Evolutionary conservation across 2,797 vertebrate genomes (phyloP).

Genomic region (Darevskia nairensis): DNA sequence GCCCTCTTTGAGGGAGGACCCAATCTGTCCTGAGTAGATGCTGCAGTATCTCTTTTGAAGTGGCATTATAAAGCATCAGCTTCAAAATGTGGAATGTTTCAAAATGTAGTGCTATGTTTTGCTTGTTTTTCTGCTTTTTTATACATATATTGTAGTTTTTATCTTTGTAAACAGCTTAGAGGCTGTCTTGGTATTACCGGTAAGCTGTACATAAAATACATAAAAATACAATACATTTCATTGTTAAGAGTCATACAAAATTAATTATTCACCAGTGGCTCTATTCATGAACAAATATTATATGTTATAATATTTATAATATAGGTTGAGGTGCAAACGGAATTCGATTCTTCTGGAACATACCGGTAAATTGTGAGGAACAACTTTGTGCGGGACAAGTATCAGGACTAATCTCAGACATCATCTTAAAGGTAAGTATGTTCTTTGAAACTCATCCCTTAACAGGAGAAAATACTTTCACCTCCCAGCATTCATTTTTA

Average conservation of each 20-base stretch:
- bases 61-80: neutral
- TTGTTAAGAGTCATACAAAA: neutral
- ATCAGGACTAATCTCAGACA: neutral
- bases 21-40: neutral
- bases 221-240: neutral
- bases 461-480: neutral
- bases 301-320: too few relatives aligned
- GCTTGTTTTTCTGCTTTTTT: too few relatives aligned
- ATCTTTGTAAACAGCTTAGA: too few relatives aligned
- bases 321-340: neutral
- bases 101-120: too few relatives aligned
- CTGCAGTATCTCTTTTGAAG: neutral
- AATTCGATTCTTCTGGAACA: neutral
- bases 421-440: neutral
- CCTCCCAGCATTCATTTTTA: neutral
- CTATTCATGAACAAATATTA: neutral
- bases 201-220: too few relatives aligned
- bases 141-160: too few relatives aligned
- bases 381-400: neutral
- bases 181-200: too few relatives aligned
- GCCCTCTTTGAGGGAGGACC: too few relatives aligned
- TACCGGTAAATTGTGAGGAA: neutral
- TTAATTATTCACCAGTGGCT: neutral
- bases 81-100: too few relatives aligned
- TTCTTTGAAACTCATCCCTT: neutral